Evolutionary conservation across 2,888 invertebrate species (phyloP).

Genomic region (Andrena hattorfiana): DNA sequence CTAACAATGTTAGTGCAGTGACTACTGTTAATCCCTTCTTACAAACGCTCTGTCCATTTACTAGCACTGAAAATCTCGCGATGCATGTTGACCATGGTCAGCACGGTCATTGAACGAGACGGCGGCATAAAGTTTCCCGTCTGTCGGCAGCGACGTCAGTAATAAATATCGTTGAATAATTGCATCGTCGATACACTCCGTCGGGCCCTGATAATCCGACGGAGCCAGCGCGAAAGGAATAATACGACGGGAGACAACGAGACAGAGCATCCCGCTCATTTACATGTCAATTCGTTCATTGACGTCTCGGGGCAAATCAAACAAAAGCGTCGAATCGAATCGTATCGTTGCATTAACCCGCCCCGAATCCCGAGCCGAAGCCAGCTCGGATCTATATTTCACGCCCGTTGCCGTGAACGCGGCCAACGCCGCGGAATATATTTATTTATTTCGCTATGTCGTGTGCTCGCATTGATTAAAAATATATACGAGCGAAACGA

Average conservation of each 20-base stretch:
- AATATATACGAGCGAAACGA: slow-evolving; percentile 10
- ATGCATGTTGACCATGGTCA: background rate
- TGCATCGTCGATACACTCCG: slow-evolving; percentile 14
- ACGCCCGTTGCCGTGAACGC: background rate
- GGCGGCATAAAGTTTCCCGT: slow-evolving; percentile 4
- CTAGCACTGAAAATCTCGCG: background rate
- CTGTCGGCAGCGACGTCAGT: slow-evolving; percentile 10
- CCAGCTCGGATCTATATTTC: slow-evolving; percentile 23
- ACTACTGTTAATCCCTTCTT: too few relatives aligned
- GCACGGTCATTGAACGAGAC: slow-evolving; percentile 1
- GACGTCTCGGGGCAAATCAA: slow-evolving; percentile 31
- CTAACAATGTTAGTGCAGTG: too few relatives aligned
- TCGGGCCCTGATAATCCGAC: slow-evolving; percentile 41
- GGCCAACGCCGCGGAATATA: slow-evolving; percentile 2
- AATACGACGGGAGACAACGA: slow-evolving; percentile 13
- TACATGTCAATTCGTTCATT: slow-evolving; percentile 55
- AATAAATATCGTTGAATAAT: slow-evolving; percentile 45
- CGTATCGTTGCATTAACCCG: slow-evolving; percentile 36
- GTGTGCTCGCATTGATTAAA: slow-evolving; percentile 15
- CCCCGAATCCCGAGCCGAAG: slow-evolving; percentile 26
- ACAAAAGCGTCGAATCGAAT: slow-evolving; percentile 37
- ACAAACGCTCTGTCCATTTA: background rate
- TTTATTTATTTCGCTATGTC: slow-evolving; percentile 18
- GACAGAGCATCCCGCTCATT: slow-evolving; percentile 23
- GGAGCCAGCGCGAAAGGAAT: slow-evolving; percentile 34